Conservation (phyloP, 2,888 invertebrate genomes). For the Aleiodes testaceus region DNA sequence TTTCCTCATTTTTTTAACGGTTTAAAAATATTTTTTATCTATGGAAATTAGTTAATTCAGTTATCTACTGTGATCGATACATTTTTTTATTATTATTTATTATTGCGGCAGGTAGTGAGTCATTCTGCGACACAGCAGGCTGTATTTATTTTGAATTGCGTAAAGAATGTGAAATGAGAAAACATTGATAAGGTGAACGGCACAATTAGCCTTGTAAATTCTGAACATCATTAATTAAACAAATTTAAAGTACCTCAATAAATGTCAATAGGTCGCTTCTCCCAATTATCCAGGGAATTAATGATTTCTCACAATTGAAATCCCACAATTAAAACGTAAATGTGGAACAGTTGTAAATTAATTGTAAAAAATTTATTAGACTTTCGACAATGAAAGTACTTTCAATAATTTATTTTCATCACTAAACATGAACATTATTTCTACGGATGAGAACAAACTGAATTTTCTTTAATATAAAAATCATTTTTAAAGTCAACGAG, state of each 20-base stretch:
- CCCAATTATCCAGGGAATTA: too few species aligned
- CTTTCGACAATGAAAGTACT: conserved; percentile 13
- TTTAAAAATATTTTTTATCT: background rate
- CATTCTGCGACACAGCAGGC: background rate
- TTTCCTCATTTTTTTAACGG: too few species aligned
- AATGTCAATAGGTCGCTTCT: too few species aligned
- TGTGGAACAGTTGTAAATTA: too few species aligned
- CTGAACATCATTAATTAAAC: background rate
- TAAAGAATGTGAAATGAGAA: background rate
- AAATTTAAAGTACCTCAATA: too few species aligned
- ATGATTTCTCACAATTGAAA: too few species aligned
- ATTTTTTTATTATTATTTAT: conserved; percentile 5
- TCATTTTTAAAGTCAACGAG: conserved; percentile 21
- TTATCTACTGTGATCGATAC: conserved; percentile 13
- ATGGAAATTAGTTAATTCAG: background rate
- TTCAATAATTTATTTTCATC: conserved; percentile 5
- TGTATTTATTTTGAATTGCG: conserved; percentile 20
- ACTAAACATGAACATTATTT: background rate
- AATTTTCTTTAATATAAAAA: conserved; percentile 11
- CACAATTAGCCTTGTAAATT: conserved; percentile 14
- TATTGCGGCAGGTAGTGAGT: conserved; percentile 12
- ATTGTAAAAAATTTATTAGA: background rate
- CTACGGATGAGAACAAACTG: conserved; percentile 4
- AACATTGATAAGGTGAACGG: conserved; percentile 7
- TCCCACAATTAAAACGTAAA: too few species aligned